Evolutionary conservation across 2,113 vertebrate species (phyloP), one percentile per base, ranked within the genome.

Genomic region (Toxotes chatareus): DNA sequence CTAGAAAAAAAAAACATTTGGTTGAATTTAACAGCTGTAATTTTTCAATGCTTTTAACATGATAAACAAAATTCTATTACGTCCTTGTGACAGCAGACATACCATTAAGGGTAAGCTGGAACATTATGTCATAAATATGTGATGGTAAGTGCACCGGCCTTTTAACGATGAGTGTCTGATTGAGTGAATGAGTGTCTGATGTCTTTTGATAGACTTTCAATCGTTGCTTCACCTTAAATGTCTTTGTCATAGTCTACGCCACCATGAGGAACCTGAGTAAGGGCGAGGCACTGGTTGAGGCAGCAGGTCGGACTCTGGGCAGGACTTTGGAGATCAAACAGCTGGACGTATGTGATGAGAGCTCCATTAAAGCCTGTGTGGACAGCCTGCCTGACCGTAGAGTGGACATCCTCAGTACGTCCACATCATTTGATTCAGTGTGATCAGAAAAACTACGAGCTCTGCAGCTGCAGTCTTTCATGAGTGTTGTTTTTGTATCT

Each of bases 261-360:
- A 97, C 96, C 55, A 97, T 97, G 96, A 83, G 96, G 85, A 96
- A 96, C 83, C 86, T 96, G 62, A 84, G 83, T 69, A 97, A 95
- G 86, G 93, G 88, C 0, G 91, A 92, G 49, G 73, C 86, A 0
- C 92, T 97, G 0, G 91, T 94, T 31, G 93, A 96, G 83, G 95
- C 93, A 9, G 95, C 91, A 3, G 95, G 95, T 57, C 86, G n/a
- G 56, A 92, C 91, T 17, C 85, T 97, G 90, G 96, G 96, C 31
- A 92, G 93, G 81, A 96, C 96, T 17, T 73, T 97, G 0, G 95
- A 96, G 82, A 94, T 97, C 47, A 96, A 96, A 85, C 94, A 96
- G 47, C 89, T 97, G 86, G 96, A 96, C 49, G 96, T 97, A 1
- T 97, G 96, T 80, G 90, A 95, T 31, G 96, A 97, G 57, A 68